A percentile compares a stretch with the other conserved stretches of the same genome.
These are phyloP conservation scores for Drosophila nr. perissopoda DNA, from an alignment of 2,888 invertebrate species.

Conservation along the genomic window DNA sequence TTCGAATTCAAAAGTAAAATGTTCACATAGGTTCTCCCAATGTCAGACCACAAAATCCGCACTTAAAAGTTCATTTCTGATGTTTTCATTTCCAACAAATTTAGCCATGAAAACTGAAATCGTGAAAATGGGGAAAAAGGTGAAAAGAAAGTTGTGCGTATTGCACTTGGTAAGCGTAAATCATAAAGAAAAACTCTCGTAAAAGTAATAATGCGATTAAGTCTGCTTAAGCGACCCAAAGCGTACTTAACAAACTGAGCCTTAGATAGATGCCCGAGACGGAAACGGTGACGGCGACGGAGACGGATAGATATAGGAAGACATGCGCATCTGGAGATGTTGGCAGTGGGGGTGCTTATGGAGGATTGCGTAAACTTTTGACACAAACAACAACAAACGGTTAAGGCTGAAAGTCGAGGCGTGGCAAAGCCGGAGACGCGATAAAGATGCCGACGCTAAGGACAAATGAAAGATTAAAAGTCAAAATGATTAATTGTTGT, in stretches of 20 bases:
- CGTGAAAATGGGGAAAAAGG: slow-evolving; percentile 4
- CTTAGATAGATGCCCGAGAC: slow-evolving; percentile 48
- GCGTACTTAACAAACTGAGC: slow-evolving; percentile 70
- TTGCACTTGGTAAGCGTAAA: slow-evolving; percentile 59
- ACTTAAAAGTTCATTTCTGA: slow-evolving; percentile 69
- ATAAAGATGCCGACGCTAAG: slow-evolving; percentile 62
- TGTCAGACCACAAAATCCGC: slow-evolving; percentile 67
- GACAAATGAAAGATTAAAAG: slow-evolving; percentile 74
- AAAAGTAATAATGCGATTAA: slow-evolving; percentile 75
- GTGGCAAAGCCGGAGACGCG: slow-evolving; percentile 54
- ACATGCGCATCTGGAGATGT: slow-evolving; percentile 3
- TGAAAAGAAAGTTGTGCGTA: slow-evolving; percentile 32
- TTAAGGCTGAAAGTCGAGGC: slow-evolving; percentile 37
- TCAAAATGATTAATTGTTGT: slow-evolving; percentile 72
- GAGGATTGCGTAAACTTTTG: slow-evolving; percentile 57
- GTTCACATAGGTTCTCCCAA: slow-evolving; percentile 25
- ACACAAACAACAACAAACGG: slow-evolving; percentile 56
- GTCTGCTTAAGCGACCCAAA: slow-evolving; percentile 73
- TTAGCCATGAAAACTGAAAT: slow-evolving; percentile 31
- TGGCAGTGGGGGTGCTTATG: background rate
- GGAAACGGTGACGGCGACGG: slow-evolving; percentile 16
- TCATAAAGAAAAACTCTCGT: slow-evolving; percentile 74
- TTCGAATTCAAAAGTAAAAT: slow-evolving; percentile 24
- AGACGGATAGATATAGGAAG: slow-evolving; percentile 45
- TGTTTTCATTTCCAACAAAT: slow-evolving; percentile 70